Evolutionary conservation across 2,888 invertebrate species (phyloP).

Genomic region (Catotricha subobsoleta): DNA sequence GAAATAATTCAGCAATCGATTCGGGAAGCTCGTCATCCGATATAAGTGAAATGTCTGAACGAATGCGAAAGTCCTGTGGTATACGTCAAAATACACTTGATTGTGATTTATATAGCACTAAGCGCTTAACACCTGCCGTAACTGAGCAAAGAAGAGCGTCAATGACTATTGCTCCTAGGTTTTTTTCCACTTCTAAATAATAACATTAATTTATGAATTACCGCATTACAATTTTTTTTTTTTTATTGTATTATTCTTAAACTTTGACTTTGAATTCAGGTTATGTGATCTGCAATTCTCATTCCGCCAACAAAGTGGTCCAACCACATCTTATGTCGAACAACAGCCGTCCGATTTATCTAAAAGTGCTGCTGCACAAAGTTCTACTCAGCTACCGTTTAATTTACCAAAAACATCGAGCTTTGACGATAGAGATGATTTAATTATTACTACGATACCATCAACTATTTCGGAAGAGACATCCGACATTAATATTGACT

Average conservation of each 20-base stretch:
- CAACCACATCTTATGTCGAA: conserved; percentile 3
- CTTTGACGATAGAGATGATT: conserved; percentile 2
- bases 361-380: neutral
- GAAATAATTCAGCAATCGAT: conserved; percentile 50
- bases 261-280: conserved; percentile 9
- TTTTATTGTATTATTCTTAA: neutral
- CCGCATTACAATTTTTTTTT: neutral
- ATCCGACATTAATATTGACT: neutral
- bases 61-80: conserved; percentile 42
- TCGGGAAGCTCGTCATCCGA: conserved; percentile 61
- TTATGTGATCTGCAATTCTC: conserved; percentile 19
- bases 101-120: conserved; percentile 37
- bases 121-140: conserved; percentile 22
- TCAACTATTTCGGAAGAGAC: neutral
- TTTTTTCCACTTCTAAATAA: neutral
- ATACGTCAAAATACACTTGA: conserved; percentile 52
- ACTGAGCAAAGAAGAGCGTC: conserved; percentile 27
- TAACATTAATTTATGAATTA: neutral
- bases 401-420: neutral
- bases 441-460: neutral
- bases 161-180: conserved; percentile 26
- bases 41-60: conserved; percentile 42
- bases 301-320: conserved; percentile 6
- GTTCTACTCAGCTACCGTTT: neutral
- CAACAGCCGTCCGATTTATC: conserved; percentile 4